Conservation (phyloP, 64 coral and sea anemone genomes). For the Stichodactyla mertensii region DNA sequence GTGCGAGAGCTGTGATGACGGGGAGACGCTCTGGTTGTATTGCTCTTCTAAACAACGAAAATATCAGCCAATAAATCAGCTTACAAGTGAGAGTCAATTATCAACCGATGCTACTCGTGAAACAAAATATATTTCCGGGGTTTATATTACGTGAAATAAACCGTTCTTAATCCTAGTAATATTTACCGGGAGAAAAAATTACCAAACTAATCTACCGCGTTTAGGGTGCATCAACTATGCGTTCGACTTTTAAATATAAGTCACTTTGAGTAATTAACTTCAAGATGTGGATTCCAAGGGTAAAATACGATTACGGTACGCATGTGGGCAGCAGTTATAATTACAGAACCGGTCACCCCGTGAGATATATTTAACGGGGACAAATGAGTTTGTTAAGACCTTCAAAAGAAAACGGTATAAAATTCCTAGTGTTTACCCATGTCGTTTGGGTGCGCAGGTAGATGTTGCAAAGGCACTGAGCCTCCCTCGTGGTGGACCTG, state of each 20-base stretch:
- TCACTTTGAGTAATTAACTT: not conserved
- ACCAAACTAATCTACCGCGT: not conserved
- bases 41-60: slow-evolving; percentile 13
- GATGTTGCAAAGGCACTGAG: slow-evolving; percentile 23
- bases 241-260: not conserved
- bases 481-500: slow-evolving; percentile 24
- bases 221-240: not conserved
- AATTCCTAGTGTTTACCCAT: slow-evolving; percentile 14
- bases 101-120: not conserved
- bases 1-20: slow-evolving; percentile 55
- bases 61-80: not conserved
- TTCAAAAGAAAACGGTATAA: not conserved
- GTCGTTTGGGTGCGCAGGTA: slow-evolving; percentile 7
- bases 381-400: slow-evolving; percentile 14
- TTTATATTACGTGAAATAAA: slow-evolving; percentile 17
- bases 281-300: slow-evolving; percentile 1
- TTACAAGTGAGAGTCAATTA: not conserved
- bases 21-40: not conserved
- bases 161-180: not conserved
- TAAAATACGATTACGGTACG: not conserved
- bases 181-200: not conserved
- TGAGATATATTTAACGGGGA: not conserved
- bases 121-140: slow-evolving; percentile 28
- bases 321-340: not conserved
- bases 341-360: not conserved